Conservation (phyloP, 2,797 vertebrate species). For the Botia almorhae region DNA sequence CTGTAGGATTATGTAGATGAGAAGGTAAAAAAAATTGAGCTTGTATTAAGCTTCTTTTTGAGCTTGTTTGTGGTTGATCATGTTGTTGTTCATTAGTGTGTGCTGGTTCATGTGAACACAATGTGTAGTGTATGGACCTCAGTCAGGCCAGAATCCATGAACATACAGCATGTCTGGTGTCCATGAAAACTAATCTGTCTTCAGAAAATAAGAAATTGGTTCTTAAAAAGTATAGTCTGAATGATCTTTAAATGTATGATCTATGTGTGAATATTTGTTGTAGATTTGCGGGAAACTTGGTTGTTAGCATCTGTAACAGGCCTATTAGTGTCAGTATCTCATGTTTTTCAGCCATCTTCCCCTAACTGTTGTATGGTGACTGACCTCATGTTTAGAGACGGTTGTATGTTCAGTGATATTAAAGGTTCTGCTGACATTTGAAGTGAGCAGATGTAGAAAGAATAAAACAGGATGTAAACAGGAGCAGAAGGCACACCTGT, state of each 20-base stretch:
- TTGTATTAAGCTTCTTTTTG: not conserved
- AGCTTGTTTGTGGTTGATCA: not conserved
- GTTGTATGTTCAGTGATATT: not conserved
- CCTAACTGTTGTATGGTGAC: too few relatives aligned
- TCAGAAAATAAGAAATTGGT: too few relatives aligned
- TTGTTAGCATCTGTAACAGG: too few relatives aligned
- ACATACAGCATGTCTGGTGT: too few relatives aligned
- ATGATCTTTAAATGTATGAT: too few relatives aligned
- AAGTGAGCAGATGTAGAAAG: not conserved
- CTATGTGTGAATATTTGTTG: too few relatives aligned
- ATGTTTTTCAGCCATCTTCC: too few relatives aligned
- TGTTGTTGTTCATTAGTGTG: not conserved
- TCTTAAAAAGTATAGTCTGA: too few relatives aligned
- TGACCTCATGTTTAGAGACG: too few relatives aligned
- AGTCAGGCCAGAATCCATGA: not conserved
- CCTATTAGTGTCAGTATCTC: too few relatives aligned
- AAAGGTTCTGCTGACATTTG: not conserved
- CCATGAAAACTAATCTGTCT: too few relatives aligned
- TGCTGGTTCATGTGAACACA: not conserved
- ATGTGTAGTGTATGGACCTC: not conserved
- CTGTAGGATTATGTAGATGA: slow-evolving; percentile 26
- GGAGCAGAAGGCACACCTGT: slow-evolving; percentile 39
- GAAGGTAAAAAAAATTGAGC: slow-evolving; percentile 17
- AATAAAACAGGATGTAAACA: not conserved
- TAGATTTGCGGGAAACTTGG: too few relatives aligned